A percentile compares a stretch with the other conserved stretches of the same genome.
Conservation (phyloP, 2,113 vertebrate species). For the Urocolius indicus region DNA sequence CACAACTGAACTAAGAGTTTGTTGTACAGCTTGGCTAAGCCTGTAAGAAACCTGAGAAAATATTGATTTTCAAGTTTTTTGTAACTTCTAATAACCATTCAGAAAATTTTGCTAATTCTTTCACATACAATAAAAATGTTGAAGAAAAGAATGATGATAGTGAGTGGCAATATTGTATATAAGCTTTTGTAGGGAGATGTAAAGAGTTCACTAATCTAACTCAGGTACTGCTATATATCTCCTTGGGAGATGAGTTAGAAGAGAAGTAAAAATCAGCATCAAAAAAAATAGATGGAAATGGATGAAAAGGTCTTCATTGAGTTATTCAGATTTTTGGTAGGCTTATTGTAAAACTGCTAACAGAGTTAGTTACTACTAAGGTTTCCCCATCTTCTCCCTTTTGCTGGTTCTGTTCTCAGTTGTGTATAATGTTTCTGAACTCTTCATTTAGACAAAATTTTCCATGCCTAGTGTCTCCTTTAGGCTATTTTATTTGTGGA, state of each 20-base stretch:
- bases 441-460: background rate
- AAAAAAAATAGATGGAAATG: background rate
- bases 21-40: background rate
- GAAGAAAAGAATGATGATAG: background rate
- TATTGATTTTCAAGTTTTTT: background rate
- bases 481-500: conserved; percentile 34
- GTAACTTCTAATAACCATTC: background rate
- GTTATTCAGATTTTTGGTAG: background rate
- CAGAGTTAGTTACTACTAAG: background rate
- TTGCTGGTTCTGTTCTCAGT: background rate
- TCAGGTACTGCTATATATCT: background rate
- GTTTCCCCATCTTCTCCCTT: background rate
- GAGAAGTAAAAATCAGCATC: background rate
- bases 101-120: background rate
- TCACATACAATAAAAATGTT: background rate
- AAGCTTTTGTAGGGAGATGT: background rate
- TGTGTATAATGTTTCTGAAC: background rate
- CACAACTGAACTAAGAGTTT: background rate
- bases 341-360: background rate
- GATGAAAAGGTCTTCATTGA: background rate
- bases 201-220: background rate
- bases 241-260: background rate
- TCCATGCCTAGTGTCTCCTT: conserved; percentile 9
- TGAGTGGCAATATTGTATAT: background rate
- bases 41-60: background rate